Evolutionary conservation across 1,140 invertebrate species (phyloP), one percentile per base, ranked within the genome.

Genomic region (Brachionus manjavacas): DNA sequence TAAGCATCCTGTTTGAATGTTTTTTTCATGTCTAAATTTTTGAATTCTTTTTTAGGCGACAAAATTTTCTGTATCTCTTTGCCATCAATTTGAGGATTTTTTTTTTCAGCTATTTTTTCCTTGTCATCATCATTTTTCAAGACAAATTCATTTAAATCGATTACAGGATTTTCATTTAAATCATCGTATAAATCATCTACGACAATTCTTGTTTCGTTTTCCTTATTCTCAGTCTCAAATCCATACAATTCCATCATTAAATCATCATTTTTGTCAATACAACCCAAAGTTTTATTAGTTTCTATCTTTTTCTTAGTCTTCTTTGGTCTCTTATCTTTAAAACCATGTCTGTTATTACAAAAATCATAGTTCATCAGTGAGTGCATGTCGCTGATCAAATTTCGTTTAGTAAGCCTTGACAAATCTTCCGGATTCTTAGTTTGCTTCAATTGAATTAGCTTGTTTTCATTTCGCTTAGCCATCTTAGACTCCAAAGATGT

Each of bases 331-430:
- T 25, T 49, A 8, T 20, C 7, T 49, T 49, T 76, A 49, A 14
- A 76, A 14, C 23, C 43, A 49, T 76, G 20, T 52, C 2, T 76
- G 25, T 76, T 76, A 76, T 76, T 52, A 76, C 72, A 76, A 76
- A 76, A 76, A 49, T 76, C 72, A 76, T 76, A 76, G 25, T 76
- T 76, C 72, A 76, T 76, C 31, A 76, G 12, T 43, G 49, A 49
- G 9, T 46, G 23, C 72, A 76, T 76, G 49, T 76, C 72, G 23
- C 41, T 76, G 9, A 76, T 6, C 20, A 76, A 35, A 28, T 76
- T 49, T 12, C 43, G 16, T 9, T 49, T 49, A 4, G 25, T 14
- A 1, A 76, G 41, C 23, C 25, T 23, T 9, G n/a, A 20, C 14
- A 39, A 72, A 6, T 8, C 12, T 6, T 46, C 41, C 14, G 12